Base-by-base conservation (phyloP, 2,888 invertebrate genomes). In the Operophtera brumata region DNA sequence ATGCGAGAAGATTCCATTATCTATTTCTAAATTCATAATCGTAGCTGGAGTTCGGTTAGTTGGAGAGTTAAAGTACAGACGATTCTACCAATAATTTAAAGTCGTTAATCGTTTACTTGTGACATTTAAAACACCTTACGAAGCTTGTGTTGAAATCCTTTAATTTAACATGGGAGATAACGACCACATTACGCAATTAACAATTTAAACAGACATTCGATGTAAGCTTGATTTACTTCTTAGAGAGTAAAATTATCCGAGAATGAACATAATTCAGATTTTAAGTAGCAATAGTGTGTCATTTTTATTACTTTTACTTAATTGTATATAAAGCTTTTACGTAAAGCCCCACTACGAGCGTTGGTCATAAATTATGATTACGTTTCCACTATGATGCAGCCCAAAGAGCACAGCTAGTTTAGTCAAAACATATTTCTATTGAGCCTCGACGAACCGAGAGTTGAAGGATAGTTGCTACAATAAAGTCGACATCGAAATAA, bases 231-330 rank as follows among this genome's bases (percentile, higher is more conserved):
- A 57, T 57, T 57, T 57, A 57, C 51, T 53, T 48, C 48, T 39
- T 42, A 57, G 45, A 52, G 32, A 40, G 42, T 53, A 51, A 57
- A 57, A 52, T 57, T 48, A 45, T 44, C 52, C 52, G 40, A 52
- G 57, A 52, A 49, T 48, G 36, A 53, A 30, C 36, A 57, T 57
- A 48, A 53, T 52, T 57, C 48, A 57, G 57, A 37, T 46, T 52
- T 52, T 48, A 52, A 57, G 57, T 57, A 52, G 57, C 57, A 57
- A 57, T 45, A 49, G 52, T 52, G 52, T 57, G 57, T 57, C 52
- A 48, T 57, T 57, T 57, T 57, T 57, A 57, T 52, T 41, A 48
- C 52, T 48, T 52, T 57, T 46, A 52, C 52, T 57, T 52, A 57
- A 57, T 57, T 53, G 47, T 56, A 56, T 45, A 57, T 47, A 43